These are phyloP conservation scores for Myiopsitta monachus DNA, from an alignment of 2,113 vertebrate genomes.

Conservation along the genomic window DNA sequence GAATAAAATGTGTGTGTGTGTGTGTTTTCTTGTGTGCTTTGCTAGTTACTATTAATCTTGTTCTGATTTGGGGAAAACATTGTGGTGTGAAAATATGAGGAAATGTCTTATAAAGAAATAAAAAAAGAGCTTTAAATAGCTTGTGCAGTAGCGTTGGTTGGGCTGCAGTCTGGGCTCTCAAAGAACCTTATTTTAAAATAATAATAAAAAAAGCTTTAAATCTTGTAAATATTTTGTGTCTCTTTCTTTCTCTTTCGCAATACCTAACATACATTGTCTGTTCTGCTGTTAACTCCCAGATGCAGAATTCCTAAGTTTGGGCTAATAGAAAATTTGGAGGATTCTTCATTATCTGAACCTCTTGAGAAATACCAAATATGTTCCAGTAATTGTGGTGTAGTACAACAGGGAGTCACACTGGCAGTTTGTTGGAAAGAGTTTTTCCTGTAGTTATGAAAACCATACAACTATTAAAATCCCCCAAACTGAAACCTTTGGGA, in stretches of 20 bases:
- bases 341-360: constrained; percentile 70
- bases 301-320: constrained; percentile 65
- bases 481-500: constrained; percentile 50
- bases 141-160: neutral
- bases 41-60: neutral
- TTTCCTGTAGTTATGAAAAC: constrained; percentile 72
- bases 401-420: constrained; percentile 69
- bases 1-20: neutral
- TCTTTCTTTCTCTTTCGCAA: neutral
- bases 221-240: neutral
- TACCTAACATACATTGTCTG: constrained; percentile 21
- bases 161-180: neutral
- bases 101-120: neutral
- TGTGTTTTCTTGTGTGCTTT: neutral
- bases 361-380: constrained; percentile 69
- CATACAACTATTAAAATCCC: constrained; percentile 72
- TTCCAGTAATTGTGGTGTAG: constrained; percentile 68
- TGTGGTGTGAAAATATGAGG: neutral
- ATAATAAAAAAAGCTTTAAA: neutral
- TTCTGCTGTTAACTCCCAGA: constrained; percentile 63
- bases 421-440: constrained; percentile 70
- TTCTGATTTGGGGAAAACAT: neutral
- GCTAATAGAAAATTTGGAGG: constrained; percentile 69
- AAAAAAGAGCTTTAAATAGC: neutral
- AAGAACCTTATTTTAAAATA: neutral